Evolutionary conservation across 2,113 vertebrate genomes (phyloP).

Genomic region (Ctenomys sociabilis): DNA sequence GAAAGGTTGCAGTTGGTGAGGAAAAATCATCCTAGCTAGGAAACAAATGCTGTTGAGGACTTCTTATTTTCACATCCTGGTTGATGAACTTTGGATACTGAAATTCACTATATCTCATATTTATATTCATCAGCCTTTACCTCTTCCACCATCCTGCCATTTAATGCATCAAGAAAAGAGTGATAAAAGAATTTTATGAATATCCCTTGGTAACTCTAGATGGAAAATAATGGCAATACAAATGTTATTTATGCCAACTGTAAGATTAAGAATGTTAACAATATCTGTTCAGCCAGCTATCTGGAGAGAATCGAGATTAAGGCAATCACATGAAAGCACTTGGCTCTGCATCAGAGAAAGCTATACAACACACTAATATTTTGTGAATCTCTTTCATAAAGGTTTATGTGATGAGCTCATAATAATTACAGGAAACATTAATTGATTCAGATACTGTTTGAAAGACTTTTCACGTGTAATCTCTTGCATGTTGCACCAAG

Average conservation of each 20-base stretch:
- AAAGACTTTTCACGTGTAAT: neutral
- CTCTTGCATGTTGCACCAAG: neutral
- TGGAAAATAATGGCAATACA: slow-evolving; percentile 29
- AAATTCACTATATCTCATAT: neutral
- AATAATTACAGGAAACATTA: neutral
- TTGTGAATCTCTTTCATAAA: neutral
- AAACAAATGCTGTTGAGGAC: neutral
- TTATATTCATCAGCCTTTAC: neutral
- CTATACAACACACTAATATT: neutral
- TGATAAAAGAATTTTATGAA: slow-evolving; percentile 37
- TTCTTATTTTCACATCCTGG: neutral
- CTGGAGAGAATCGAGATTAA: neutral
- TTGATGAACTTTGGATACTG: neutral
- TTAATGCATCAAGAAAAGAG: neutral
- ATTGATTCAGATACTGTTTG: neutral
- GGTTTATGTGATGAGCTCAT: neutral
- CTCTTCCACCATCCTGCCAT: neutral
- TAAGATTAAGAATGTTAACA: neutral
- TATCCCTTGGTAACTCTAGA: neutral
- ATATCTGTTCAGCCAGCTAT: neutral
- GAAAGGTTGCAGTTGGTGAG: neutral
- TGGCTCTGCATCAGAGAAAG: neutral
- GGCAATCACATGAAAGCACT: neutral
- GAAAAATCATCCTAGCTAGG: neutral
- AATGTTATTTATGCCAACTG: neutral